Conservation (phyloP, 1,140 invertebrate species). For the Ooceraea biroi region DNA sequence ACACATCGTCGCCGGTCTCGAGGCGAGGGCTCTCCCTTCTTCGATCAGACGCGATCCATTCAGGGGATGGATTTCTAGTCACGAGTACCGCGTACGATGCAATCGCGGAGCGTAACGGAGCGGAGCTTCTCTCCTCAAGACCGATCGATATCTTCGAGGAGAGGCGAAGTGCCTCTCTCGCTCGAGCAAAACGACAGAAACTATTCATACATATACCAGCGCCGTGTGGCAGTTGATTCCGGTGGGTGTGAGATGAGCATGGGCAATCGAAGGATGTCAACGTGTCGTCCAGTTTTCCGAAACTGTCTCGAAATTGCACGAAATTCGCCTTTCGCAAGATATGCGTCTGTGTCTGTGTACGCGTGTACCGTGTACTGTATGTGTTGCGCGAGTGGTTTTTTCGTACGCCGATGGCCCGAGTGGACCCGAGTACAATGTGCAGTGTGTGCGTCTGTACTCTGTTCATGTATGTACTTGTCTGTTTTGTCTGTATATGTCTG, state of each 20-base stretch:
- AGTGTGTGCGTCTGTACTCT: slow-evolving; percentile 15
- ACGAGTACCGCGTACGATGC: too few species aligned
- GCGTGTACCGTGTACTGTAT: slow-evolving; percentile 37
- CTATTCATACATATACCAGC: slow-evolving; percentile 79
- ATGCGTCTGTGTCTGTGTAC: slow-evolving; percentile 36
- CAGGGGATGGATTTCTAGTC: too few species aligned
- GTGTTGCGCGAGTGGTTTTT: slow-evolving; percentile 24
- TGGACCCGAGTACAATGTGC: slow-evolving; percentile 57
- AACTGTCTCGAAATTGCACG: slow-evolving; percentile 48
- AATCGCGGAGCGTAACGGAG: too few species aligned
- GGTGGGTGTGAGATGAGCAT: slow-evolving; percentile 71
- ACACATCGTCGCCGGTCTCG: slow-evolving; percentile 33
- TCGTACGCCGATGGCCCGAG: slow-evolving; percentile 41
- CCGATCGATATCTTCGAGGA: slow-evolving; percentile 9
- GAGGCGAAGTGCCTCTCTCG: slow-evolving; percentile 44
- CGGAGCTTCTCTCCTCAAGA: neutral
- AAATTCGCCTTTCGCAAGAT: slow-evolving; percentile 32
- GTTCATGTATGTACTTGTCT: slow-evolving; percentile 55
- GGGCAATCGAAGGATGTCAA: slow-evolving; percentile 36
- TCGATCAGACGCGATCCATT: too few species aligned
- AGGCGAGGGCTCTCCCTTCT: neutral
- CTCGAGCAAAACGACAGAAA: slow-evolving; percentile 73
- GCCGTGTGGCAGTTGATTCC: slow-evolving; percentile 84
- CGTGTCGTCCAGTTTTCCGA: slow-evolving; percentile 19
- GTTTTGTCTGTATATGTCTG: slow-evolving; percentile 76